These are phyloP conservation scores for Orchestia grillus DNA, from an alignment of 1,140 invertebrate genomes.

Conservation along the genomic window DNA sequence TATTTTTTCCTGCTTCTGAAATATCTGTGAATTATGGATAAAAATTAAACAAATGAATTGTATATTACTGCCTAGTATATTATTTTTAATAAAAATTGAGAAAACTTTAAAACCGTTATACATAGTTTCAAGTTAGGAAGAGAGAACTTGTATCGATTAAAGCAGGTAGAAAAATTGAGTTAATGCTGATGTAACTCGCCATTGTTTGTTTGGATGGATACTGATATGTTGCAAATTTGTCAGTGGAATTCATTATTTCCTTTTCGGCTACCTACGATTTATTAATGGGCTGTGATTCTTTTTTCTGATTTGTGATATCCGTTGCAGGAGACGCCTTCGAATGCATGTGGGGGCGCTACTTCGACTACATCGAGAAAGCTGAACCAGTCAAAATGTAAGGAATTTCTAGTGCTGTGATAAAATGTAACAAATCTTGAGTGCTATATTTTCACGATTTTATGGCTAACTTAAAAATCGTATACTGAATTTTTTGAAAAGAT, in stretches of 20 bases:
- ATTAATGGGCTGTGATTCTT: neutral
- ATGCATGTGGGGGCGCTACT: slow-evolving; percentile 41
- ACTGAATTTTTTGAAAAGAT: too few species aligned
- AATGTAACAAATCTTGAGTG: neutral
- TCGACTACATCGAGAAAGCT: slow-evolving; percentile 26
- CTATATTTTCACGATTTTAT: neutral
- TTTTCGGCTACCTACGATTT: neutral
- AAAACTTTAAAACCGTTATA: neutral
- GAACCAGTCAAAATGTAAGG: slow-evolving; percentile 13
- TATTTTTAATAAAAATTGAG: neutral
- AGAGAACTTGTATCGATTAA: neutral
- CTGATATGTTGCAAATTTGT: neutral
- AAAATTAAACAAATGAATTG: too few species aligned
- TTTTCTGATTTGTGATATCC: neutral
- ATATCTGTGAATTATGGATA: neutral
- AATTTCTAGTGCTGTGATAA: neutral
- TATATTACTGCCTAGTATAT: neutral
- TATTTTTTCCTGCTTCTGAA: neutral
- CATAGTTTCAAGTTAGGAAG: neutral
- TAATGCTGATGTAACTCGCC: too few species aligned
- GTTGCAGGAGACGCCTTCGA: neutral
- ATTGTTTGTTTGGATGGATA: neutral
- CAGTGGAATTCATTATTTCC: neutral
- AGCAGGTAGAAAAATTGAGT: neutral
- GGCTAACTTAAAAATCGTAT: too few species aligned